phyloP scores from a whole-genome alignment of 1,140 invertebrate genomes.

The Drosophila equinoxialis region DNA sequence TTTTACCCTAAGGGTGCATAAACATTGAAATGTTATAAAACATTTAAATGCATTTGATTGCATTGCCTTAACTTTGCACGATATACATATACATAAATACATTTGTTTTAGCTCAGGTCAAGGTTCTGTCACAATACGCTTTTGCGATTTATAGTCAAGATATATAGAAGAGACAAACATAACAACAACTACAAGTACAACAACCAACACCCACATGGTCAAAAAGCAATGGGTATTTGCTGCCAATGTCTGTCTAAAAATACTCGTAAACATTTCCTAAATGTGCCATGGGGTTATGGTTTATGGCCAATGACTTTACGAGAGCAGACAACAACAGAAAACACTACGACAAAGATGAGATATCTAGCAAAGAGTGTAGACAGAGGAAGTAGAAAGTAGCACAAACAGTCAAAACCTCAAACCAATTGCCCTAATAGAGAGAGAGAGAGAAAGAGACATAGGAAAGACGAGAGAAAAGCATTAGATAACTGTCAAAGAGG shows the following conservation, averaged over 20 bases:
- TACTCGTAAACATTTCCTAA: conserved; percentile 7
- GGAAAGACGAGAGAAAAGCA: not conserved
- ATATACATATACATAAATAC: no score
- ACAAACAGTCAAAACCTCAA: conserved; percentile 5
- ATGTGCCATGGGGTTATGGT: conserved; percentile 11
- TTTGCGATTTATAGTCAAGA: not conserved
- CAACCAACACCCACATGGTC: not conserved
- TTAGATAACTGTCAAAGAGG: conserved; percentile 32
- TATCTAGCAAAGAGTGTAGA: not conserved
- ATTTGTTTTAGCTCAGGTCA: not conserved
- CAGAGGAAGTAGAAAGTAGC: conserved; percentile 2
- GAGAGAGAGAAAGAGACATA: not conserved
- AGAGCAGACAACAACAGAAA: not conserved
- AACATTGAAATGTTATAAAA: no score
- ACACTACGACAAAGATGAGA: not conserved
- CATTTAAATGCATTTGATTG: no score
- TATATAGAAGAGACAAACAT: not conserved
- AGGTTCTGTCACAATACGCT: not conserved
- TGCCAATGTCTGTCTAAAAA: conserved; percentile 11
- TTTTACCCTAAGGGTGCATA: no score
- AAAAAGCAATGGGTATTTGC: not conserved
- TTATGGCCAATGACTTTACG: conserved; percentile 4
- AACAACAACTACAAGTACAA: not conserved
- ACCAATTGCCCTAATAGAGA: not conserved
- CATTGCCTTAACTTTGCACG: no score